Evolutionary conservation across 1,140 invertebrate genomes (phyloP).

Genomic region (Caenorhabditis elegans): WBcel235 BX284602.5:7299501-7300000

Average conservation of each 20-base stretch:
- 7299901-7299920: constrained; percentile 32
- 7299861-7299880: not conserved
- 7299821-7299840: constrained; percentile 17
- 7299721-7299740: constrained; percentile 1
- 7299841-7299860: not conserved
- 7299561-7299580: not conserved
- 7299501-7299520: constrained; percentile 20
- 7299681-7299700: not conserved
- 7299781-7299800: constrained; percentile 1
- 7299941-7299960: constrained; percentile 33
- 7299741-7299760: constrained; percentile 41
- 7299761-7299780: not conserved
- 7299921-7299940: constrained; percentile 31
- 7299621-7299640: not conserved
- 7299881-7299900: not conserved
- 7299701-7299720: no score
- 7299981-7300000: constrained; percentile 40
- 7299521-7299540: constrained; percentile 31
- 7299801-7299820: constrained; percentile 6
- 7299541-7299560: not conserved
- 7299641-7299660: constrained; percentile 13
- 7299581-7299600: not conserved
- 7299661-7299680: constrained; percentile 1
- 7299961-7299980: constrained; percentile 31
- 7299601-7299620: not conserved